phyloP scores from a whole-genome alignment of 2,888 invertebrate species.

The Ommatoiulus sabulosus region DNA sequence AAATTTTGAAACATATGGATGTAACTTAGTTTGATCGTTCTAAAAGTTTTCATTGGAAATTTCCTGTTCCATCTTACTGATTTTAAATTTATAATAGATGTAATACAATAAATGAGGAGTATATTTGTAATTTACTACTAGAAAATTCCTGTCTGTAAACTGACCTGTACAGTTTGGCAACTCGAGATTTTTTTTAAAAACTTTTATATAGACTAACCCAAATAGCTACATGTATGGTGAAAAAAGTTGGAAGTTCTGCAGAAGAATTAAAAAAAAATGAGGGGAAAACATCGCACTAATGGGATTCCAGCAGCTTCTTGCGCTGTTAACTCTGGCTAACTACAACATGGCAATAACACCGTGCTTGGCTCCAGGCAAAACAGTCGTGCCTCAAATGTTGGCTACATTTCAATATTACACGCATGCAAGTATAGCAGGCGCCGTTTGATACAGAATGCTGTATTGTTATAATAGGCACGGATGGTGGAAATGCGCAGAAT shows the following conservation, averaged over 20 bases:
- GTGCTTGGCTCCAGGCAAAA: constrained; percentile 24
- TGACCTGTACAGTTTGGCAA: too few relatives aligned
- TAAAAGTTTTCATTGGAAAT: too few relatives aligned
- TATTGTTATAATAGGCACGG: not conserved
- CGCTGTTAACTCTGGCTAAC: constrained; percentile 3
- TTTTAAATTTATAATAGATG: too few relatives aligned
- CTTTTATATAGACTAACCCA: not conserved
- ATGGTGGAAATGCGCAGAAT: not conserved
- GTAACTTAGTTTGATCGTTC: too few relatives aligned
- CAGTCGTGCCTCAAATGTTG: not conserved
- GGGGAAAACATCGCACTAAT: not conserved
- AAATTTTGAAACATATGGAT: too few relatives aligned
- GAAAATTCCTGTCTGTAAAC: too few relatives aligned
- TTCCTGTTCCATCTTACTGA: too few relatives aligned
- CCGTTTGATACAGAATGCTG: not conserved
- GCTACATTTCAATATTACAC: not conserved
- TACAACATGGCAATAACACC: not conserved
- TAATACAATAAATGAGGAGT: too few relatives aligned
- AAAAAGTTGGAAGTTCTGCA: not conserved
- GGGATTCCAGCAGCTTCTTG: constrained; percentile 23
- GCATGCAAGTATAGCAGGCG: not conserved
- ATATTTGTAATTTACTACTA: too few relatives aligned
- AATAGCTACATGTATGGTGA: not conserved
- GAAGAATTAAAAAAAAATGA: not conserved
- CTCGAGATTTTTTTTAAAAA: not conserved